phyloP scores from a whole-genome alignment of 2,797 vertebrate species.

The Sebastes minor region DNA sequence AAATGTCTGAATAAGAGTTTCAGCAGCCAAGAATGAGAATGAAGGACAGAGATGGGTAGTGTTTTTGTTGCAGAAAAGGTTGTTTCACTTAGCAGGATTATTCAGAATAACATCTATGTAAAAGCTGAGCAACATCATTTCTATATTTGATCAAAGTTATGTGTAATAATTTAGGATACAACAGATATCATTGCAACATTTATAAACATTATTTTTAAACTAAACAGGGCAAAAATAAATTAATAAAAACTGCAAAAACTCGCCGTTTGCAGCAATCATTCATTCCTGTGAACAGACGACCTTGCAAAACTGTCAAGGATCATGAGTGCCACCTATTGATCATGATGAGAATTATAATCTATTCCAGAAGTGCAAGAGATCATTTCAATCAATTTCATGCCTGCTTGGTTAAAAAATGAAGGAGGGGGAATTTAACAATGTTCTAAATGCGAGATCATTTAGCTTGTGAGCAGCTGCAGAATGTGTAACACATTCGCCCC shows the following conservation, averaged over 20 bases:
- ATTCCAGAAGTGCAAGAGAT: not conserved
- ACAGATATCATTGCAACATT: not conserved
- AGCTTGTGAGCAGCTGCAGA: constrained; percentile 11
- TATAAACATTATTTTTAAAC: not conserved
- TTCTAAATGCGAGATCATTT: not conserved
- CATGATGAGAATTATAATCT: constrained; percentile 22
- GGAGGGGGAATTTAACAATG: not conserved
- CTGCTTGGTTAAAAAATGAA: constrained; percentile 15
- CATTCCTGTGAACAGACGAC: constrained; percentile 11
- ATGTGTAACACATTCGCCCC: not conserved
- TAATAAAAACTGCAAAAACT: not conserved
- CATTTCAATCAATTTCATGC: constrained; percentile 30
- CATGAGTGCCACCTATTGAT: constrained; percentile 61
- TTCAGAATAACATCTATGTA: constrained; percentile 5
- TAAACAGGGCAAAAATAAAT: not conserved
- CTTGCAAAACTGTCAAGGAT: constrained; percentile 39
- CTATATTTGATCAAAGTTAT: not conserved
- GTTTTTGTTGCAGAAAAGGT: constrained; percentile 14
- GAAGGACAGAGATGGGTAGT: constrained; percentile 24
- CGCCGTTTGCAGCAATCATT: not conserved
- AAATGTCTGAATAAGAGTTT: constrained; percentile 47
- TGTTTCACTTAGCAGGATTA: constrained; percentile 2
- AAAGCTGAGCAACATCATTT: not conserved
- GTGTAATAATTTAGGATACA: not conserved
- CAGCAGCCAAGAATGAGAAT: constrained; percentile 40